Percentiles rank a stretch among this genome's conserved stretches.
phyloP scores from a whole-genome alignment of 2,797 vertebrate species.

The Hipposideros larvatus region DNA sequence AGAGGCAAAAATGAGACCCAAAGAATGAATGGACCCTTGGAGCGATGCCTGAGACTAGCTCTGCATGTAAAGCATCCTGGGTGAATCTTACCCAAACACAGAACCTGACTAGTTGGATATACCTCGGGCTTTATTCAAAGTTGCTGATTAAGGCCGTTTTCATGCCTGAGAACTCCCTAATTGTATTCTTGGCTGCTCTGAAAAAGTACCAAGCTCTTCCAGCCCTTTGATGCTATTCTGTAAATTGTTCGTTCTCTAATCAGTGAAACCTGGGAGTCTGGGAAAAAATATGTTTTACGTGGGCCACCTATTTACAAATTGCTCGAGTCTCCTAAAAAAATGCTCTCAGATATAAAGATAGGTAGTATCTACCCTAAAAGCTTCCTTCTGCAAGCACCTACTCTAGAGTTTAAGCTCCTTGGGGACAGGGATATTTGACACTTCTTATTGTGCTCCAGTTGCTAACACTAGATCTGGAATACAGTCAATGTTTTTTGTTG shows the following conservation, averaged over 20 bases:
- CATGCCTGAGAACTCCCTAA: background rate
- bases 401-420: background rate
- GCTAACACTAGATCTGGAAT: background rate
- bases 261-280: background rate
- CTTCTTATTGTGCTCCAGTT: background rate
- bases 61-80: background rate
- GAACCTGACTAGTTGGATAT: background rate
- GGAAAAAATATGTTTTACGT: background rate
- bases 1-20: background rate
- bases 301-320: background rate
- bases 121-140: constrained; percentile 7
- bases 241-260: constrained; percentile 18
- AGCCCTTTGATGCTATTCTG: background rate
- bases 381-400: background rate
- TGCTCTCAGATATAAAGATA: background rate
- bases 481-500: background rate
- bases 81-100: background rate
- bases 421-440: background rate
- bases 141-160: constrained; percentile 53
- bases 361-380: background rate
- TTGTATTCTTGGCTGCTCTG: constrained; percentile 7
- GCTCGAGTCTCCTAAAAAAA: background rate
- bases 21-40: background rate
- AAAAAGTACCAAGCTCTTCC: background rate
- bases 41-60: background rate